Evolutionary conservation across 1,140 invertebrate genomes (phyloP), one percentile per base, ranked within the genome.

Genomic region (Drosophila bocki): DNA sequence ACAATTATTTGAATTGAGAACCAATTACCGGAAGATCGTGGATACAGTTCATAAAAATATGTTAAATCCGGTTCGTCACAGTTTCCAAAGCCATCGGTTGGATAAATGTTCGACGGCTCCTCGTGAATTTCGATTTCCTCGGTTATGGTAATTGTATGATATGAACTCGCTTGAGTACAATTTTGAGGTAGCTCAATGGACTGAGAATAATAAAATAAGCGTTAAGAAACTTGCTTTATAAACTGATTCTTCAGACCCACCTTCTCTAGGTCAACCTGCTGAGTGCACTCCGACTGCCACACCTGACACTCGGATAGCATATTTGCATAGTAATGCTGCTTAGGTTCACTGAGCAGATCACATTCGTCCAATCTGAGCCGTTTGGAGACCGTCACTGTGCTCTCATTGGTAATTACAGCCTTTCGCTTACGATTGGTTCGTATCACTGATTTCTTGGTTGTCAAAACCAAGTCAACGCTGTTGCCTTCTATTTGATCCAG

Each of bases 401-500:
- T 53, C 9, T 67, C 47, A 4, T 74, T 61, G 4, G 58, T 53
- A 11, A 68, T 54, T 1, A 71, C 44, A 2, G 13, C 32, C 26
- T 88, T 87, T 0, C 72, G 62, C 19, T 88, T 80, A 2, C 61
- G 75, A 33, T 45, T 33, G 1, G 0, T 33, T 53, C 15, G 5
- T 5, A 17, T 8, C 8, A 44, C 15, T 3, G 39, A 41, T 19
- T 62, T 35, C 8, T 47, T 47, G 15, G 56, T 29, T 9, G 37
- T 35, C 4, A 19, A 2, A 19, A 41, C 17, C 9, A 78, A 19
- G 9, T 58, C 15, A 22, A 81, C 50, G 5, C 53, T 75, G 2
- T 33, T 76, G 12, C 47, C 29, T n/a, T 58, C 62, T 8, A 85
- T 70, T 76, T 85, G 50, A 11, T 79, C 35, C 37, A 88, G 53